phyloP scores from a whole-genome alignment of 1,140 invertebrate species.

The Zophobas atratus region DNA sequence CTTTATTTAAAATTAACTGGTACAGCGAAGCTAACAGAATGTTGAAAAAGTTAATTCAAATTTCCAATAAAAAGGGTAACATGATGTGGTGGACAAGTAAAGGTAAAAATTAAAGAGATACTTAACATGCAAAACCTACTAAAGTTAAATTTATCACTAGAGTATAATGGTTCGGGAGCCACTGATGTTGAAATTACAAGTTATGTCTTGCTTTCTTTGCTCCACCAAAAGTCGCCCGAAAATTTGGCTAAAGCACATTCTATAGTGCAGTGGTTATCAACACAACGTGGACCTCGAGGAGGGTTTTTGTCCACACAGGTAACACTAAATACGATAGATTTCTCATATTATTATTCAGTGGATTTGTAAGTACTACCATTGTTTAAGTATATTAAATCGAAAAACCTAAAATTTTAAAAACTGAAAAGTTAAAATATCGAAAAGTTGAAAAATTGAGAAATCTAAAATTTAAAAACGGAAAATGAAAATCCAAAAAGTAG shows the following conservation, averaged over 20 bases:
- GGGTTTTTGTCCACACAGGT: constrained; percentile 77
- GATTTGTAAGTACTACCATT: too few relatives aligned
- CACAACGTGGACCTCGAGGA: constrained; percentile 78
- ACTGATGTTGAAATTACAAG: constrained; percentile 78
- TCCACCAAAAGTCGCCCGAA: constrained; percentile 71
- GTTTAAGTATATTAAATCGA: too few relatives aligned
- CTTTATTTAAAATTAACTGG: constrained; percentile 72
- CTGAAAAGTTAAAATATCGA: too few relatives aligned
- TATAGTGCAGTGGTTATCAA: constrained; percentile 76
- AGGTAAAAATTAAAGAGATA: constrained; percentile 53
- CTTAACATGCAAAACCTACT: not conserved
- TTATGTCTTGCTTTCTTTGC: constrained; percentile 76
- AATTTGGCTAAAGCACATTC: constrained; percentile 73
- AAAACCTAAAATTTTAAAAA: too few relatives aligned
- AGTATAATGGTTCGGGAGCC: constrained; percentile 46
- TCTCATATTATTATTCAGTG: too few relatives aligned
- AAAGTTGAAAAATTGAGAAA: too few relatives aligned
- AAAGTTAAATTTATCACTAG: constrained; percentile 10
- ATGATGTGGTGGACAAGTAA: constrained; percentile 63
- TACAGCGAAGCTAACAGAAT: constrained; percentile 58
- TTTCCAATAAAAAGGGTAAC: constrained; percentile 56
- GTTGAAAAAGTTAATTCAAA: constrained; percentile 58
- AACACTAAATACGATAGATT: not conserved
- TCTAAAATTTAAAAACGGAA: too few relatives aligned
- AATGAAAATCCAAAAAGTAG: too few relatives aligned